Base-by-base conservation (phyloP, 2,888 invertebrate species). In the Morpho achilles region DNA sequence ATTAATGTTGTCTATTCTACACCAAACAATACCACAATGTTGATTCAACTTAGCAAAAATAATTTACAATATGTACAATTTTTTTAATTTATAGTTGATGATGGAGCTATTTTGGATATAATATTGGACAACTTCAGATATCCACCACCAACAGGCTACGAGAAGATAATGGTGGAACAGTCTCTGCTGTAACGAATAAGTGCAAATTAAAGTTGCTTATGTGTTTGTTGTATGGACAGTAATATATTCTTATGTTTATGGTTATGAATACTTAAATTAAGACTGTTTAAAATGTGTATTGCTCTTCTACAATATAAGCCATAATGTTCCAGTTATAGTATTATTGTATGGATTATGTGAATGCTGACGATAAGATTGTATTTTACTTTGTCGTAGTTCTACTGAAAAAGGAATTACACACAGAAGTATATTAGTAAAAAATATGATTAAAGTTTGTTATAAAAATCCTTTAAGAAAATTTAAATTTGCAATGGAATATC, bases 131-230 rank as follows among this genome's bases (percentile, higher is more conserved):
- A 96, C 77, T 98, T 99, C 81, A 93, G 94, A 67, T 95, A 96
- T 77, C 93, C 95, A 0, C 95, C 96, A 44, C 96, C 97, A 0
- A 91, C 93, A 53, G 99, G 98, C 45, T 99, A 96, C 79, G 98
- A 98, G 72, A 96, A 96, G 84, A 98, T 99, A 67, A 97, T 99
- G 96, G 92, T 98, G 63, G 99, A 99, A 83, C 98, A 99, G 82
- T 98, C 98, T 2, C 92, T 99, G 56, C 95, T 99, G 69, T 99
- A 96, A 94, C 91, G 32, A 94, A 90, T 45, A 75, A 64, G 67
- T 56, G 32, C 56, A 47, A 48, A 53, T 32, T 42, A 50, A 48
- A 59, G 66, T 49, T 52, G 61, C 50, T 61, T 64, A 58, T 61
- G 74, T 71, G 73, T 71, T 70, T 66, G 63, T 62, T 66, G 62